These are phyloP conservation scores for Opisthograptis luteolata DNA, from an alignment of 2,888 invertebrate genomes.

Conservation along the genomic window DNA sequence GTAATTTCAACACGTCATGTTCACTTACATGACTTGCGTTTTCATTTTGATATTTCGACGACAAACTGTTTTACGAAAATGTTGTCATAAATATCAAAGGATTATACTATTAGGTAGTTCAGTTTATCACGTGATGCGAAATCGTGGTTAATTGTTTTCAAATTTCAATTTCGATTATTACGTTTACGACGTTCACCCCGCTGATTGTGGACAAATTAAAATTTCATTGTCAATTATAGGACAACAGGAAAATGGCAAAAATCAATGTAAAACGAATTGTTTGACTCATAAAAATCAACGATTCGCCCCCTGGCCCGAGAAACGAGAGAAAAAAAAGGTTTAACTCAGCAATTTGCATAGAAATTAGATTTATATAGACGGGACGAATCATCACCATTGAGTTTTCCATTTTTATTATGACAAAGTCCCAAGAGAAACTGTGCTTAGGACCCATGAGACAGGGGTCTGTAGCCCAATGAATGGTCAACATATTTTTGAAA, in stretches of 20 bases:
- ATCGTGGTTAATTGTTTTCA: too few species aligned
- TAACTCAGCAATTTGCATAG: slow-evolving; percentile 46
- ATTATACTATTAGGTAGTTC: too few species aligned
- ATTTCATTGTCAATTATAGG: slow-evolving; percentile 1
- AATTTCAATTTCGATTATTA: too few species aligned
- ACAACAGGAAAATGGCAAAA: slow-evolving; percentile 10
- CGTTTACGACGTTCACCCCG: not conserved
- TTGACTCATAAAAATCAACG: slow-evolving; percentile 12
- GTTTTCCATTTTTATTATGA: slow-evolving; percentile 4
- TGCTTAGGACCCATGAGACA: not conserved
- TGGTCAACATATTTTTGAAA: not conserved
- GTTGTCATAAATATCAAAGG: too few species aligned
- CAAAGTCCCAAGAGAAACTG: not conserved
- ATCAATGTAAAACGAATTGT: slow-evolving; percentile 12
- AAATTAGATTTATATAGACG: slow-evolving; percentile 47
- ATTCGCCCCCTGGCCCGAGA: not conserved
- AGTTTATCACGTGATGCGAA: too few species aligned
- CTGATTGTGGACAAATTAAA: not conserved
- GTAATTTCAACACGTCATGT: too few species aligned
- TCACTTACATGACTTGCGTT: too few species aligned
- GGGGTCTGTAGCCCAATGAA: not conserved
- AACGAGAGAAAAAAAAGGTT: slow-evolving; percentile 23
- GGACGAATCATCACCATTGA: slow-evolving; percentile 42
- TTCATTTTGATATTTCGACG: too few species aligned
- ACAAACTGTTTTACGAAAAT: too few species aligned